phyloP scores from a whole-genome alignment of 2,888 invertebrate genomes.

The Leptinotarsa peninsularis region DNA sequence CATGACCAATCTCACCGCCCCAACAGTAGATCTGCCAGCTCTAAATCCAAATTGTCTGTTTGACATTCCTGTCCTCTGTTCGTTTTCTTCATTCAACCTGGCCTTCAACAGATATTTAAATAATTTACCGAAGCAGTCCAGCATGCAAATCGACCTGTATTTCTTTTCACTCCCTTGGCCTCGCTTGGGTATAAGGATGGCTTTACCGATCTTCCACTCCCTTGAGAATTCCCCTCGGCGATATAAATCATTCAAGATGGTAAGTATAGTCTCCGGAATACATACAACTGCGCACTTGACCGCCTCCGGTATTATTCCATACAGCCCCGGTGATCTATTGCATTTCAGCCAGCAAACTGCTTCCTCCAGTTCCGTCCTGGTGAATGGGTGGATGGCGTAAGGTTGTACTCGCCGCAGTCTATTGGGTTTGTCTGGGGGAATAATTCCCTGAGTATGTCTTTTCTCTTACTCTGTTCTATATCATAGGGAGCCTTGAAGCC shows the following conservation, averaged over 20 bases:
- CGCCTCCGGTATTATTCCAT: constrained; percentile 7
- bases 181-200: not conserved
- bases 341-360: not conserved
- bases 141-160: not conserved
- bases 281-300: not conserved
- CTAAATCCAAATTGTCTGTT: constrained; percentile 4
- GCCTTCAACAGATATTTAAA: constrained; percentile 5
- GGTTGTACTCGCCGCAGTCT: not conserved
- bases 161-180: not conserved
- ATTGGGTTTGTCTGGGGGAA: not conserved
- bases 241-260: not conserved
- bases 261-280: not conserved
- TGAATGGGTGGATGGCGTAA: not conserved
- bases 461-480: not conserved
- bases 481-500: not conserved
- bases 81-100: not conserved
- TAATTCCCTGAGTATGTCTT: not conserved
- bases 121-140: not conserved
- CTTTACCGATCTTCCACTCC: not conserved
- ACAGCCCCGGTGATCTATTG: constrained; percentile 15
- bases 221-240: not conserved
- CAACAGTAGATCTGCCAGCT: not conserved
- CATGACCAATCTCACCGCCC: constrained; percentile 15
- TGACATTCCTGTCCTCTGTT: not conserved
- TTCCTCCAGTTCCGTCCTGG: not conserved